phyloP scores from a whole-genome alignment of 1,140 invertebrate genomes.

The Camponotus floridanus region DNA sequence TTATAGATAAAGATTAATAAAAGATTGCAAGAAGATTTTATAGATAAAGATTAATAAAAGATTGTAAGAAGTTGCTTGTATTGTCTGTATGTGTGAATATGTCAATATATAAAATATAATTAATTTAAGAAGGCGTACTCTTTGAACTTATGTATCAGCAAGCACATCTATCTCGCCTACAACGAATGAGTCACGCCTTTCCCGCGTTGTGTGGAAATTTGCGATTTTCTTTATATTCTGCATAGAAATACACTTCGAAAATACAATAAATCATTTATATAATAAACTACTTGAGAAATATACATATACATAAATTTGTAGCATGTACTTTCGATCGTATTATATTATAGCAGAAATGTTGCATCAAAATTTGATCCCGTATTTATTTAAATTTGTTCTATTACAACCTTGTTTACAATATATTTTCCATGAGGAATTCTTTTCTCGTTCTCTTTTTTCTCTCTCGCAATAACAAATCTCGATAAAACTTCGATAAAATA shows the following conservation, averaged over 20 bases:
- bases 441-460: too few relatives aligned
- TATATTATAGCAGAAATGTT: background rate
- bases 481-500: too few relatives aligned
- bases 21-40: conserved; percentile 28
- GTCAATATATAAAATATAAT: conserved; percentile 41
- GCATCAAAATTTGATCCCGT: background rate
- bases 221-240: background rate
- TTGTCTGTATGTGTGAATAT: background rate
- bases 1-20: conserved; percentile 33
- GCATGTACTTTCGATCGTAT: background rate
- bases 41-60: conserved; percentile 32
- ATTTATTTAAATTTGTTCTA: conserved; percentile 5
- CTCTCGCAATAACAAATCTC: too few relatives aligned
- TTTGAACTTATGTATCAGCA: conserved; percentile 56
- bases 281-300: background rate
- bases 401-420: background rate
- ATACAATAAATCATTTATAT: background rate
- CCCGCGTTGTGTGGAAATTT: conserved; percentile 37
- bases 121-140: conserved; percentile 53
- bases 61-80: conserved; percentile 10
- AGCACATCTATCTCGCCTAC: conserved; percentile 25
- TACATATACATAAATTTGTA: background rate
- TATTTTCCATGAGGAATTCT: too few relatives aligned
- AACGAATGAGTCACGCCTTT: conserved; percentile 44
- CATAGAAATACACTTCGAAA: background rate